Evolutionary conservation across 2,888 invertebrate species (phyloP).

Genomic region (Malthinus seriepunctatus): DNA sequence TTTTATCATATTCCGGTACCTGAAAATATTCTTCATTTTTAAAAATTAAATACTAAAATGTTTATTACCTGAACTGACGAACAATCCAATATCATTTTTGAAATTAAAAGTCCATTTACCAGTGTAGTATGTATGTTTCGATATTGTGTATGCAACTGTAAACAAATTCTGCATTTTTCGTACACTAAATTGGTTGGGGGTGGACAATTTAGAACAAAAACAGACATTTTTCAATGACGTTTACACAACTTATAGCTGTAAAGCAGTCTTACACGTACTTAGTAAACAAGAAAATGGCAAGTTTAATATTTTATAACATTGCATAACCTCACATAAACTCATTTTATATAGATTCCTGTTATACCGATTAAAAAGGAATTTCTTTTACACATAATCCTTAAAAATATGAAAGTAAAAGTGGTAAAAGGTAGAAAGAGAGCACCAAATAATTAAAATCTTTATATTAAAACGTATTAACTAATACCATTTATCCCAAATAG

Average conservation of each 20-base stretch:
- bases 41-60: neutral
- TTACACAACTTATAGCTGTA: conserved; percentile 27
- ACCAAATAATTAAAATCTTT: no score
- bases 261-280: no score
- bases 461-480: no score
- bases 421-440: no score
- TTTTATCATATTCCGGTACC: conserved; percentile 10
- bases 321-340: no score
- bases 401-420: no score
- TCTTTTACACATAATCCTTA: no score
- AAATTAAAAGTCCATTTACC: neutral
- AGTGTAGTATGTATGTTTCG: neutral
- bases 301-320: no score
- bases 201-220: neutral
- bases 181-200: neutral
- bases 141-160: neutral
- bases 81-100: neutral
- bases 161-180: neutral
- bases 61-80: neutral
- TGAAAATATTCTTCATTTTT: conserved; percentile 4
- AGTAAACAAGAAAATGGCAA: conserved; percentile 16
- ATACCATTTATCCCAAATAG: no score
- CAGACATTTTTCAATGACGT: neutral
- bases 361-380: no score
- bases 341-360: no score